Percentiles rank a stretch among this genome's conserved stretches.
These are phyloP conservation scores for Iselma pallidipennis DNA, from an alignment of 2,888 invertebrate species.

Conservation along the genomic window DNA sequence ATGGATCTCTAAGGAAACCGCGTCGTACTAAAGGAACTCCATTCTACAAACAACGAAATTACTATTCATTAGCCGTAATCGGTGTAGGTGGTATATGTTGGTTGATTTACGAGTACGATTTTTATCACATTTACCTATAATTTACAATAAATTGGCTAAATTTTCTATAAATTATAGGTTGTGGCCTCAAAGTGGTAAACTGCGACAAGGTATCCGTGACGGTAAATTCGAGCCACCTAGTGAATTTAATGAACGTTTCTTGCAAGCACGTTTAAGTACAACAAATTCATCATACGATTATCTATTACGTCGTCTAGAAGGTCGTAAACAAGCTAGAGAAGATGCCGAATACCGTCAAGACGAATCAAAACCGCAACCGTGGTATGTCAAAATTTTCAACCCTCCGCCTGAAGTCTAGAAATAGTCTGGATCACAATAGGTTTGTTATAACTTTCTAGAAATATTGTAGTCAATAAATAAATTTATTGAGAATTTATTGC, in stretches of 20 bases:
- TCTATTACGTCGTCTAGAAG: conserved; percentile 30
- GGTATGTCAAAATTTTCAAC: conserved; percentile 33
- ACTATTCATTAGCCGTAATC: conserved; percentile 58
- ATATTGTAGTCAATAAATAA: conserved; percentile 19
- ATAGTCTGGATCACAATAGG: conserved; percentile 31
- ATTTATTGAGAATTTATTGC: background rate
- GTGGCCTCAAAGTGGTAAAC: conserved; percentile 37
- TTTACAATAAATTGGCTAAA: background rate
- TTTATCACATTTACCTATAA: background rate
- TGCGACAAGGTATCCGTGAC: conserved; percentile 31
- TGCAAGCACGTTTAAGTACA: conserved; percentile 18
- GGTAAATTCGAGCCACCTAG: conserved; percentile 42
- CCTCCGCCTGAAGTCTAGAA: conserved; percentile 36
- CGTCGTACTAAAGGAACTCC: conserved; percentile 69
- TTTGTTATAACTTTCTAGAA: conserved; percentile 22
- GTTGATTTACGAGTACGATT: conserved; percentile 59
- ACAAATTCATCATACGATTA: conserved; percentile 25
- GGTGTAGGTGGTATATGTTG: conserved; percentile 55
- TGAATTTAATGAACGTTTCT: conserved; percentile 30
- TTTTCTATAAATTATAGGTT: conserved; percentile 34
- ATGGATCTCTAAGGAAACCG: conserved; percentile 61
- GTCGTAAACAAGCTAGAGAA: conserved; percentile 31
- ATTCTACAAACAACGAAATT: conserved; percentile 61
- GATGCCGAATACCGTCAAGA: conserved; percentile 37
- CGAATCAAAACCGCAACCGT: conserved; percentile 34